These are phyloP conservation scores for Lagopus leucura DNA, from an alignment of 2,113 vertebrate species.

Conservation along the genomic window DNA sequence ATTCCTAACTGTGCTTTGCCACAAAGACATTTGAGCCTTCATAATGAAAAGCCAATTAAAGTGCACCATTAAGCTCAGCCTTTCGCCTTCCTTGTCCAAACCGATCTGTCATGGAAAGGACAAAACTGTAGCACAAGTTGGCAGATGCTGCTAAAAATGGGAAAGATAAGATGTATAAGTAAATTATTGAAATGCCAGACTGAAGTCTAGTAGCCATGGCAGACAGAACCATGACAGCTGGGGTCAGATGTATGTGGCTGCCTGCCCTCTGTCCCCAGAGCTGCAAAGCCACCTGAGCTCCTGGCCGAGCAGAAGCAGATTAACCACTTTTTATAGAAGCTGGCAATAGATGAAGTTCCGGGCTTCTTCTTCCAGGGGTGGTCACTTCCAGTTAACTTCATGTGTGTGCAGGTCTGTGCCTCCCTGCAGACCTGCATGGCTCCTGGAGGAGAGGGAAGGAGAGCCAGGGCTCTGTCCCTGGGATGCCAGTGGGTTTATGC, in stretches of 20 bases:
- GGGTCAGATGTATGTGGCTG: neutral
- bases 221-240: rapidly evolving
- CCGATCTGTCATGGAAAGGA: neutral
- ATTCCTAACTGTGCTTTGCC: neutral
- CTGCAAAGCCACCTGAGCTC: neutral
- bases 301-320: neutral
- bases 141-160: slow-evolving; percentile 4
- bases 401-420: rapidly evolving
- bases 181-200: neutral
- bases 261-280: neutral
- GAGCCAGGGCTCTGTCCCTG: rapidly evolving
- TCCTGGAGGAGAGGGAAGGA: neutral
- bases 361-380: rapidly evolving
- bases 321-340: neutral
- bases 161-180: neutral
- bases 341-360: neutral
- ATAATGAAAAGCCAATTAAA: slow-evolving; percentile 35
- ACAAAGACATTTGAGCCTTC: neutral
- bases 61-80: neutral
- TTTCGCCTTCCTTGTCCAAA: slow-evolving; percentile 21
- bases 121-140: neutral
- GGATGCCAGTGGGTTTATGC: neutral
- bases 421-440: rapidly evolving
- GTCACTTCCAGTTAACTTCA: neutral
- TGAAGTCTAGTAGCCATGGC: neutral